These are phyloP conservation scores for Pectinophora gossypiella DNA, from an alignment of 1,140 invertebrate genomes.

Conservation along the genomic window DNA sequence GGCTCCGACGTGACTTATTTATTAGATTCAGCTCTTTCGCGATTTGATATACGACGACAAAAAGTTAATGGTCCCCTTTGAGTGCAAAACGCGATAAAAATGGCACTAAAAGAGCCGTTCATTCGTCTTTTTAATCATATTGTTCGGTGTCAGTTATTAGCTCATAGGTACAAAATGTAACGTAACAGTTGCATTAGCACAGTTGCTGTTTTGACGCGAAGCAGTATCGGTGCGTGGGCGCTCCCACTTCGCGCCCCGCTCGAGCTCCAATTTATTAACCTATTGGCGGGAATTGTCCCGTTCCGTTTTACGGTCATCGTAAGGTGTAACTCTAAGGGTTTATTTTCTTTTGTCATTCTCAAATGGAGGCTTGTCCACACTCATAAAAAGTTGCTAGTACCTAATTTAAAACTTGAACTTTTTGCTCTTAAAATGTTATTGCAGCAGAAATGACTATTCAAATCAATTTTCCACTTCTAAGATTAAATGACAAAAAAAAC, in stretches of 20 bases:
- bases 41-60: constrained; percentile 7
- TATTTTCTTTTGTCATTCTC: constrained; percentile 19
- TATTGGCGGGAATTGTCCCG: constrained; percentile 23
- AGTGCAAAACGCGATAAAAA: neutral
- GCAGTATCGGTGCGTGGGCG: constrained; percentile 18
- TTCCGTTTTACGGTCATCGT: constrained; percentile 27
- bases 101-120: too few species aligned
- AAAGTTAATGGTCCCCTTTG: neutral
- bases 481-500: neutral
- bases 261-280: constrained; percentile 17
- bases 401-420: too few species aligned
- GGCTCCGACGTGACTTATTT: constrained; percentile 56
- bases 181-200: neutral
- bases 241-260: constrained; percentile 20
- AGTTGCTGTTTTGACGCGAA: neutral
- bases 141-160: too few species aligned
- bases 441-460: too few species aligned
- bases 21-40: constrained; percentile 25
- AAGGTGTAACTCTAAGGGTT: constrained; percentile 28
- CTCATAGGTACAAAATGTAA: too few species aligned
- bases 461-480: too few species aligned
- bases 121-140: too few species aligned
- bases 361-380: constrained; percentile 24
- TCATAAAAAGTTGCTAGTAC: constrained; percentile 24
- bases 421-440: too few species aligned